These are phyloP conservation scores for Cairina moschata DNA, from an alignment of 2,113 vertebrate genomes.

Conservation along the genomic window DNA sequence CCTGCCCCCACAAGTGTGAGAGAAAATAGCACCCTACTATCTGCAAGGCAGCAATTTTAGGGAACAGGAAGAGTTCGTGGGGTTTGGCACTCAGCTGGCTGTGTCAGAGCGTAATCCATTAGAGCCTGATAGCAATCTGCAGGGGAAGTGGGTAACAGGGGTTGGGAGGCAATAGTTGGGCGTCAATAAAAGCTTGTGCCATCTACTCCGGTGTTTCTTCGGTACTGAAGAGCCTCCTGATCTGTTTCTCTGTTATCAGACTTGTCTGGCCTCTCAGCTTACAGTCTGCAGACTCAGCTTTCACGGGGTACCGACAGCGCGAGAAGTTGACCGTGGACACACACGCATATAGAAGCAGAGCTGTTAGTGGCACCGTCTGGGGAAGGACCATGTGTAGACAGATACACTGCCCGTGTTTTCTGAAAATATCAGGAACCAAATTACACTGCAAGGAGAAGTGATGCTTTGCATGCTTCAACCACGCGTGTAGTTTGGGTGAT, in stretches of 20 bases:
- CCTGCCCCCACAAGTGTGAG: neutral
- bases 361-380: neutral
- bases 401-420: neutral
- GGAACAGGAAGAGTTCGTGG: neutral
- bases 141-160: fast-evolving
- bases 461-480: neutral
- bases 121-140: neutral
- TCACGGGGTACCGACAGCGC: neutral
- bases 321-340: neutral
- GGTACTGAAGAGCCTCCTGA: neutral
- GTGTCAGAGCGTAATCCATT: neutral
- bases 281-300: constrained; percentile 1
- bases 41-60: neutral
- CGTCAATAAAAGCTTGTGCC: neutral
- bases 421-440: neutral
- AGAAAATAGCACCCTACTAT: neutral
- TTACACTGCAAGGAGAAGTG: neutral
- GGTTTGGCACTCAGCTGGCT: neutral
- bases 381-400: neutral
- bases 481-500: neutral
- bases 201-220: neutral
- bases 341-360: neutral
- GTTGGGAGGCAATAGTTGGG: neutral
- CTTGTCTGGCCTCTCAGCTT: neutral
- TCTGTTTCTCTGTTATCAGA: neutral